Evolutionary conservation across 1,140 invertebrate genomes (phyloP).

Genomic region (Caerostris darwini): DNA sequence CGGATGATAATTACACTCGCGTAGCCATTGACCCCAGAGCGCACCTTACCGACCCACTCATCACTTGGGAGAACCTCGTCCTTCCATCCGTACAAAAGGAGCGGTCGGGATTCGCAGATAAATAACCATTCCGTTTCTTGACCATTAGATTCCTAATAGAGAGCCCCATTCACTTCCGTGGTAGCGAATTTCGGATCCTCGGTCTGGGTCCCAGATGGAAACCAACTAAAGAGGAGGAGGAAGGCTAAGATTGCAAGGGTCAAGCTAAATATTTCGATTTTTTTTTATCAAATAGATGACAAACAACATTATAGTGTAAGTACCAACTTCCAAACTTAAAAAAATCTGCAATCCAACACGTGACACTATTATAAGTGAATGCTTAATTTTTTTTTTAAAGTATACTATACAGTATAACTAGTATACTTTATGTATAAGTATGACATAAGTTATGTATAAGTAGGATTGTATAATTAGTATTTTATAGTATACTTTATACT

Average conservation of each 20-base stretch:
- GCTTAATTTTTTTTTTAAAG: no score
- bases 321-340: no score
- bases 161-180: conserved; percentile 28
- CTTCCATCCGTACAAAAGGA: conserved; percentile 10
- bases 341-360: no score
- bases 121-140: conserved; percentile 17
- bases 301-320: no score
- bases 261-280: no score
- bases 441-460: no score
- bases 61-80: background rate
- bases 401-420: no score
- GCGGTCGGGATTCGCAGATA: conserved; percentile 38
- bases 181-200: background rate
- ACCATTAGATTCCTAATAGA: conserved; percentile 24
- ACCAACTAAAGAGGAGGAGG: background rate
- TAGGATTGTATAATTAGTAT: no score
- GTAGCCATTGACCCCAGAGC: conserved; percentile 21
- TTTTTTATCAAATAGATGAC: no score
- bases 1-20: conserved; percentile 49
- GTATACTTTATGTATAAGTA: no score
- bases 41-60: conserved; percentile 21
- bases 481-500: no score
- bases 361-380: no score
- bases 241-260: background rate
- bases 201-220: background rate